These are phyloP conservation scores for Phylloscopus whistleri DNA, from an alignment of 2,113 vertebrate species.

Conservation along the genomic window DNA sequence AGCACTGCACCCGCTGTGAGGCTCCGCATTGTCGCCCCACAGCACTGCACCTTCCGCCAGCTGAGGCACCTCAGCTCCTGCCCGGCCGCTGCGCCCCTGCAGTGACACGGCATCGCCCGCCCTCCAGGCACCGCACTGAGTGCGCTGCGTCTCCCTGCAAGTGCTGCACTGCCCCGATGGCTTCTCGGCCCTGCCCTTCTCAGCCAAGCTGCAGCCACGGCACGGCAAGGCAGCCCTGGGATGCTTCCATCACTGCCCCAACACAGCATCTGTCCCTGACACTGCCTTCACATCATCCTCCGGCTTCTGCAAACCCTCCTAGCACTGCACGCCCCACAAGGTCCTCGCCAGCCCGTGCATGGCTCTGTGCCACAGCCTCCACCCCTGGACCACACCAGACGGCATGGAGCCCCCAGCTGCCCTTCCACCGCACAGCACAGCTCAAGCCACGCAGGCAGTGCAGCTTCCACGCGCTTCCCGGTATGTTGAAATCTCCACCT, in stretches of 20 bases:
- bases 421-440: neutral
- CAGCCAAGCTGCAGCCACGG: neutral
- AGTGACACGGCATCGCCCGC: neutral
- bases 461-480: accelerated
- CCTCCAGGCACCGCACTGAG: neutral
- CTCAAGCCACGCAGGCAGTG: neutral
- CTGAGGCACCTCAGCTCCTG: neutral
- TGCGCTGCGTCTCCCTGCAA: neutral
- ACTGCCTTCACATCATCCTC: neutral
- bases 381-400: neutral
- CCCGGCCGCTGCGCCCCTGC: neutral
- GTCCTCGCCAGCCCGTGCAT: neutral
- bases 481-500: accelerated
- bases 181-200: neutral
- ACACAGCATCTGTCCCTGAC: neutral
- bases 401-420: neutral
- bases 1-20: neutral
- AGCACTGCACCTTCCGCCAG: neutral
- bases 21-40: neutral
- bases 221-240: neutral
- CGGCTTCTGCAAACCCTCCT: neutral
- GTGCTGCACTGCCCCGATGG: neutral
- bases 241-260: neutral
- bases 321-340: neutral
- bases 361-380: neutral